phyloP scores from a whole-genome alignment of 2,113 vertebrate species.

The Bambusicola thoracicus region DNA sequence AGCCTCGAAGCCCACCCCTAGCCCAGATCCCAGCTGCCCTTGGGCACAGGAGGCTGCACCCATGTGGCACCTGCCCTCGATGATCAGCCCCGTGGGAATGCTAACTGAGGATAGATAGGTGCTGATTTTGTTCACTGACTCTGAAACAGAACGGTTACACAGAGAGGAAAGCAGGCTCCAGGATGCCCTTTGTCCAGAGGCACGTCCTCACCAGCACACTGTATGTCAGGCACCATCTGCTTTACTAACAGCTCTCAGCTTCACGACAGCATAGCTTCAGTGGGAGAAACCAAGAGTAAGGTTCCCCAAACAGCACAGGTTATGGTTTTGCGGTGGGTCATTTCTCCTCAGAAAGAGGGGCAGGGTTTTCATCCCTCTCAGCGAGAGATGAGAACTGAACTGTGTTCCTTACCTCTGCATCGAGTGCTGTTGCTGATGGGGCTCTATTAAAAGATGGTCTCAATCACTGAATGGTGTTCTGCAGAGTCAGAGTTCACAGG shows the following conservation, averaged over 20 bases:
- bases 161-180: background rate
- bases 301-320: background rate
- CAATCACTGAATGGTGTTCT: background rate
- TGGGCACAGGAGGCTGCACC: background rate
- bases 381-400: background rate
- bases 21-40: background rate
- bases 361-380: background rate
- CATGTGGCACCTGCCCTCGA: background rate
- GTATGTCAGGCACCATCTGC: background rate
- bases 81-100: accelerated
- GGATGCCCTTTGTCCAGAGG: background rate
- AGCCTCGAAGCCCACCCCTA: background rate
- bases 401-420: background rate
- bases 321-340: background rate
- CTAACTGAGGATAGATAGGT: background rate
- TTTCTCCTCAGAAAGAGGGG: background rate
- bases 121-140: background rate
- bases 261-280: background rate
- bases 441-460: background rate
- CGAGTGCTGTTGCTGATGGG: accelerated
- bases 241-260: background rate
- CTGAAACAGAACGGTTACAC: background rate
- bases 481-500: background rate
- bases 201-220: background rate
- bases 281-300: background rate